Evolutionary conservation across 1,140 invertebrate genomes (phyloP).

Genomic region (Calephelis nemesis): DNA sequence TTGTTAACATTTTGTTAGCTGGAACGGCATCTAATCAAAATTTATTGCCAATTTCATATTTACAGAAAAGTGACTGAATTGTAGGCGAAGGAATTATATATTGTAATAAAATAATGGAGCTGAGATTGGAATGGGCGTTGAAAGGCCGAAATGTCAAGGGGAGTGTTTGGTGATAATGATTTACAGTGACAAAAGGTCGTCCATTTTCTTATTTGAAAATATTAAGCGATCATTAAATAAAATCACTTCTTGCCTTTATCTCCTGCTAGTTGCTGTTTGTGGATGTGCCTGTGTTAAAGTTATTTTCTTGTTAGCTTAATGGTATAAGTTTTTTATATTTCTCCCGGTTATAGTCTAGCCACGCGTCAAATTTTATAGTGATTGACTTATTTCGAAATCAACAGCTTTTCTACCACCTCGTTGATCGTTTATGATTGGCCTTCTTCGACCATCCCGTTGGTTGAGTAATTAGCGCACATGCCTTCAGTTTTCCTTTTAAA

Average conservation of each 20-base stretch:
- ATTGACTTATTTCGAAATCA: too few relatives aligned
- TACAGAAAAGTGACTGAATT: conserved; percentile 70
- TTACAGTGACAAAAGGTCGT: conserved; percentile 67
- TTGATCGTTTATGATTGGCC: too few relatives aligned
- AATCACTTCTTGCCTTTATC: background rate
- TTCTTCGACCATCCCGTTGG: too few relatives aligned
- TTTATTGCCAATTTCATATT: conserved; percentile 75
- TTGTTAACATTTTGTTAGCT: conserved; percentile 42
- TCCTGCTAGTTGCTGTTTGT: too few relatives aligned
- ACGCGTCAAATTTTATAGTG: too few relatives aligned
- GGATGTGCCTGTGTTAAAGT: background rate
- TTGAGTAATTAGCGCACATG: too few relatives aligned
- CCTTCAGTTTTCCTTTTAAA: too few relatives aligned
- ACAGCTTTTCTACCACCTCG: too few relatives aligned
- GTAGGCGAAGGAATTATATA: conserved; percentile 69
- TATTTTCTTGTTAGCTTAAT: too few relatives aligned
- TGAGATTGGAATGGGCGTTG: conserved; percentile 71
- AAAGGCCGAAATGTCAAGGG: conserved; percentile 58
- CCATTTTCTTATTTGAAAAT: conserved; percentile 54
- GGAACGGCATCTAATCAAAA: conserved; percentile 60
- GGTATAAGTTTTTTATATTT: too few relatives aligned
- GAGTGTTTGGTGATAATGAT: conserved; percentile 74
- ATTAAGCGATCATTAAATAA: background rate
- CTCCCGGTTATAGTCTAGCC: too few relatives aligned
- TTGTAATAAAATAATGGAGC: conserved; percentile 74